Base-by-base conservation (phyloP, 2,888 invertebrate species). In the Orchesellides sinensis region DNA sequence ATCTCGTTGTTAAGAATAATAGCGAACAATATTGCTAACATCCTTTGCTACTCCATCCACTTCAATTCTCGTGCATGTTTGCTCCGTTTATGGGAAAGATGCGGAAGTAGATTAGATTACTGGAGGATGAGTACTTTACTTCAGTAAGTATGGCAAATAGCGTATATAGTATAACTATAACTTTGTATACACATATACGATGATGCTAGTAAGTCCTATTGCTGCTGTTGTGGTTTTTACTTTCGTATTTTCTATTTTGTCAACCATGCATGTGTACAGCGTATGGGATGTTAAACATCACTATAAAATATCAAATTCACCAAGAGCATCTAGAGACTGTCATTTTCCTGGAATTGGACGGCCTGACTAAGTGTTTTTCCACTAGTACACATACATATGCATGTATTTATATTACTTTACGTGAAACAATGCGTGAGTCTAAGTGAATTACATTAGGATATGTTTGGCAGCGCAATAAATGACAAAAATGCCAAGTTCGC, bases 401-500 rank as follows among this genome's bases (percentile, higher is more conserved):
- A n/a, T n/a, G n/a, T n/a, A n/a, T n/a, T n/a, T n/a, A n/a, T n/a
- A n/a, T n/a, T n/a, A n/a, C n/a, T n/a, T n/a, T n/a, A n/a, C 17
- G 23, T 63, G 12, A 80, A 81, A 81, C 81, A 81, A 81, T 73
- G 68, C 79, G 29, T 29, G 73, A 32, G 63, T 61, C 49, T 70
- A 80, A 80, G 65, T 72, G 77, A 77, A 77, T 77, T 77, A 77
- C 59, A 77, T 17, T 12, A 17, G 19, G 40, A 52, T 52, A 69
- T 70, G 79, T 65, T 80, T 47, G 47, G 47, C 72, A 47, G 70
- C 56, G 72, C 80, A 80, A 72, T 80, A 79, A 80, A 80, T 72
- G 80, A 72, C 45, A 66, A 79, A 79, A 79, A 79, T 79, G 79
- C 77, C 77, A 69, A 77, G 77, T 77, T 77, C 68, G 77, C 77